phyloP scores from a whole-genome alignment of 2,113 vertebrate genomes.

The Dasyprocta punctata region DNA sequence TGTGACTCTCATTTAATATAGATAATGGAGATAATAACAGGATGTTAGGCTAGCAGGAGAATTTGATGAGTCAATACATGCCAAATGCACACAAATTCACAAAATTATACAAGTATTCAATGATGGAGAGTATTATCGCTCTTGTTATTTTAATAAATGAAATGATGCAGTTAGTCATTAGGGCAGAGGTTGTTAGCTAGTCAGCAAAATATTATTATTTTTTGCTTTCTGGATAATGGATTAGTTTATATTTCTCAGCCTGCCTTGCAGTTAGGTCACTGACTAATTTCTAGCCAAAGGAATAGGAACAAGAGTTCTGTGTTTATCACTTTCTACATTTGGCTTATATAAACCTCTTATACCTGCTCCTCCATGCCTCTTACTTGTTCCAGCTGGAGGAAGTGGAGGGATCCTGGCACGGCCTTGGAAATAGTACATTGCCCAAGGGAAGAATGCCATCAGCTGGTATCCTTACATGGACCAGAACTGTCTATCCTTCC shows the following conservation, averaged over 20 bases:
- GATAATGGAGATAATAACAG: background rate
- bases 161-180: background rate
- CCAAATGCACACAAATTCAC: conserved; percentile 3
- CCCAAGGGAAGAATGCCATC: background rate
- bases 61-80: background rate
- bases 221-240: conserved; percentile 4
- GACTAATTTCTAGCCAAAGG: background rate
- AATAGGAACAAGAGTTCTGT: background rate
- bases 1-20: background rate
- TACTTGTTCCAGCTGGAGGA: background rate
- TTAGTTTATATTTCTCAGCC: background rate
- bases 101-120: background rate
- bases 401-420: background rate
- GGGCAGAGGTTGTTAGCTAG: background rate
- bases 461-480: background rate
- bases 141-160: conserved; percentile 36
- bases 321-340: background rate
- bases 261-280: background rate
- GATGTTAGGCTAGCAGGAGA: background rate
- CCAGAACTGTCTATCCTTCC: background rate
- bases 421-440: background rate
- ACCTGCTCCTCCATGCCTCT: background rate
- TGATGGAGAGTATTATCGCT: background rate
- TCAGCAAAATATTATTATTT: background rate
- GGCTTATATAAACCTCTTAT: background rate